A percentile compares a stretch with the other conserved stretches of the same genome.
phyloP scores from a whole-genome alignment of 1,140 invertebrate genomes.

The Propsilocerus akamusi region DNA sequence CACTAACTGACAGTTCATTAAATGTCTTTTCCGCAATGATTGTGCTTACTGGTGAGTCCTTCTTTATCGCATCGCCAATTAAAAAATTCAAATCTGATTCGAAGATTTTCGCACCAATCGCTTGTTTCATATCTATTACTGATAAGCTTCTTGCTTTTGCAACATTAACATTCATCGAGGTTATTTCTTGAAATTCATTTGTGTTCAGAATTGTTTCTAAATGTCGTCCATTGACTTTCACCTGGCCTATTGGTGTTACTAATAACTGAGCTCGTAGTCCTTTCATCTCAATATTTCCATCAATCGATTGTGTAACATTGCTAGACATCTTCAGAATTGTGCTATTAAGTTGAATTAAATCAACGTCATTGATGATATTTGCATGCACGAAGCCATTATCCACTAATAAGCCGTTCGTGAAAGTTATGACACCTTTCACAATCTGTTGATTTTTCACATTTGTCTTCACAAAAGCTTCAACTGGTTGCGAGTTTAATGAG shows the following conservation, averaged over 20 bases:
- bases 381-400: constrained; percentile 13
- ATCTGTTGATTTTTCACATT: constrained; percentile 16
- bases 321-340: constrained; percentile 17
- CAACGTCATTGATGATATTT: constrained; percentile 14
- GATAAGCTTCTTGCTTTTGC: not conserved
- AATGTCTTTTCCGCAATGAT: not conserved
- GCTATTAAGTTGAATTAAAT: constrained; percentile 9
- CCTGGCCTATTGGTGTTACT: constrained; percentile 8
- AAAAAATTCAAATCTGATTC: not conserved
- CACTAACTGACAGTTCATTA: not conserved
- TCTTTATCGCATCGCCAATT: not conserved
- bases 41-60: not conserved
- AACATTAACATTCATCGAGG: not conserved
- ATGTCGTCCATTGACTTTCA: constrained; percentile 7
- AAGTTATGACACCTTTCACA: constrained; percentile 13
- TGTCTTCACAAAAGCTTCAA: constrained; percentile 15
- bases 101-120: not conserved
- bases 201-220: not conserved
- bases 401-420: constrained; percentile 5
- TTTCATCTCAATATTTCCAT: constrained; percentile 20
- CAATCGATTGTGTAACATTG: constrained; percentile 19
- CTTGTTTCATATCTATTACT: not conserved
- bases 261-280: constrained; percentile 12
- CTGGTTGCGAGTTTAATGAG: constrained; percentile 15
- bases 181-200: not conserved